Evolutionary conservation across 2,797 vertebrate species (phyloP), one percentile per base, ranked within the genome.

Genomic region (Malurus splendens): DNA sequence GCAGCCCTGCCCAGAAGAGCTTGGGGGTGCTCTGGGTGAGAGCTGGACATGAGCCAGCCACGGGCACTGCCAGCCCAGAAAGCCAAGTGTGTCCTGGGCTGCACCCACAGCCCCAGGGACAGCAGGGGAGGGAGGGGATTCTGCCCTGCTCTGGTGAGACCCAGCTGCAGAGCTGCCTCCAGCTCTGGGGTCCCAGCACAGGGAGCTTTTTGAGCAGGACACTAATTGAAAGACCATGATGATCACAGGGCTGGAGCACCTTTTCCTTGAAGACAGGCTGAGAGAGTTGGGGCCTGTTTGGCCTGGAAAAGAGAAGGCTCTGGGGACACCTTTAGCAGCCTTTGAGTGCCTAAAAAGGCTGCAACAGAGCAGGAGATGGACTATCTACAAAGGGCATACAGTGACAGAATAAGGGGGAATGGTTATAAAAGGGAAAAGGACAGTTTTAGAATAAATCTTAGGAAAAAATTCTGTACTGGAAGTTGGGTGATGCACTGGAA

Each of bases 11-110:
- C n/a, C n/a, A n/a, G 7, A n/a, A 68, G 12, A 10, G 56, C 18
- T 50, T 44, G 23, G 23, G 14, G 27, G 2, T 14, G 27, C 4
- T 45, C 27, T 4, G 32, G 25, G 3, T 14, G 52, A 56, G 19
- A 48, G 36, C 62, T 78, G 36, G 30, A 18, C 16, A 24, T 23
- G 5, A 44, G 3, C 7, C 27, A 70, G 39, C 25, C 33, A 30
- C 0, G 0, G 16, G 25, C 4, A 9, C 8, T 55, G 42, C 12
- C 12, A 76, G 48, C 5, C 36, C n/a, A 12, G n/a, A 77, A 62
- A 62, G 22, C 27, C 27, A 62, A 38, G 8, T 0, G 7, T 17
- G 6, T 48, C 30, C 36, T 38, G 42, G 8, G 47, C 56, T 51
- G 36, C 36, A 28, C 2, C 15, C 17, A 42, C 3, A 60, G 24